Evolutionary conservation across 2,797 vertebrate species (phyloP).

Genomic region (Podargus strigoides): DNA sequence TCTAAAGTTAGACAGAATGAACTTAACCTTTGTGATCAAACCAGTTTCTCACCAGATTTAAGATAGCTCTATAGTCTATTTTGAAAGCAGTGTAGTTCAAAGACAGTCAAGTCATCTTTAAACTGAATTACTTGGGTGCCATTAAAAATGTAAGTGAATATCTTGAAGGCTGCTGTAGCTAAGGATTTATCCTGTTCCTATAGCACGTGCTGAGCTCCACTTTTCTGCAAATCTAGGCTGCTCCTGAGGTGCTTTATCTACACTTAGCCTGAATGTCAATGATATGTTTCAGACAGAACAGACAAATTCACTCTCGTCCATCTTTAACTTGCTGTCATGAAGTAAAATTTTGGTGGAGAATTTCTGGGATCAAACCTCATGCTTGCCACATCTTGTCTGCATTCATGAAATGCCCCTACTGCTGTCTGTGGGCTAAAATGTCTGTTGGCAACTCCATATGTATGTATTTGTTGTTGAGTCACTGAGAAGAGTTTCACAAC

Average conservation of each 20-base stretch:
- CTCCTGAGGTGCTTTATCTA: not conserved
- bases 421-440: not conserved
- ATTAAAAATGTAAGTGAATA: not conserved
- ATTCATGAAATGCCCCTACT: not conserved
- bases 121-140: not conserved
- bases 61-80: not conserved
- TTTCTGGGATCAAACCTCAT: not conserved
- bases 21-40: not conserved
- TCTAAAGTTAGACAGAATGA: not conserved
- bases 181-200: not conserved
- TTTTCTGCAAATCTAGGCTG: not conserved
- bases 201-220: accelerated
- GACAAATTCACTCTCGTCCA: not conserved
- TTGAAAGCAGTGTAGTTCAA: not conserved
- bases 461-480: not conserved
- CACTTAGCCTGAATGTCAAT: not conserved
- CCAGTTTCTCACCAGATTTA: not conserved
- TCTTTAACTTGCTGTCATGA: not conserved
- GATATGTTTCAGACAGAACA: not conserved
- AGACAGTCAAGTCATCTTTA: not conserved
- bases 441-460: not conserved
- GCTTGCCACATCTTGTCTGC: not conserved
- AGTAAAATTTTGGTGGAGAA: not conserved
- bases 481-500: not conserved
- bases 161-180: not conserved